Evolutionary conservation across 1,140 invertebrate species (phyloP).

Genomic region (Chrysomallon squamiferum): DNA sequence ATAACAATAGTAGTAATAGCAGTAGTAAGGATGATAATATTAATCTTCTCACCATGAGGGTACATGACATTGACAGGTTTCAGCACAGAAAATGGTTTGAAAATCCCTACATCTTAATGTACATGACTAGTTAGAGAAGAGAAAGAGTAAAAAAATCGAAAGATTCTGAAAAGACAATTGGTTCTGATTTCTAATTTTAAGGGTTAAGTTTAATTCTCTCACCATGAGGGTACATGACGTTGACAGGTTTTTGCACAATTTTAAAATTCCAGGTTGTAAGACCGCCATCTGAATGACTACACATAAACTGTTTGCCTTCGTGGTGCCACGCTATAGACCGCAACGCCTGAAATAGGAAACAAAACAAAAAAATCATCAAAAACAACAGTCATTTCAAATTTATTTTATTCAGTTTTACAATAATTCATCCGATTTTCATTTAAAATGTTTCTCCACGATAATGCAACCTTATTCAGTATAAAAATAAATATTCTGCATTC

Average conservation of each 20-base stretch:
- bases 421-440: not conserved
- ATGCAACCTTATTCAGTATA: no score
- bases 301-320: slow-evolving; percentile 98
- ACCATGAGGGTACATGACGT: slow-evolving; percentile 91
- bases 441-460: not conserved
- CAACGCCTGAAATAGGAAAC: slow-evolving; percentile 69
- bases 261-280: slow-evolving; percentile 89
- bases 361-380: not conserved
- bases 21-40: no score
- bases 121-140: no score
- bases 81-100: no score
- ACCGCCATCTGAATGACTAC: slow-evolving; percentile 92
- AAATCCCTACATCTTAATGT: no score
- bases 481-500: no score
- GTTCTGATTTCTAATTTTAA: no score
- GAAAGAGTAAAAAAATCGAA: no score
- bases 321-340: slow-evolving; percentile 93
- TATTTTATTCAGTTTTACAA: slow-evolving; percentile 1
- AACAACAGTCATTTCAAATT: not conserved
- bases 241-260: slow-evolving; percentile 77
- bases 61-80: slow-evolving; percentile 83
- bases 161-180: no score
- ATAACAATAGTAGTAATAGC: no score
- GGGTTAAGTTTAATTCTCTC: no score
- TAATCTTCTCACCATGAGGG: slow-evolving; percentile 86